Evolutionary conservation across 2,888 invertebrate genomes (phyloP), one percentile per base, ranked within the genome.

Genomic region (Thysanoteuthis rhombus): DNA sequence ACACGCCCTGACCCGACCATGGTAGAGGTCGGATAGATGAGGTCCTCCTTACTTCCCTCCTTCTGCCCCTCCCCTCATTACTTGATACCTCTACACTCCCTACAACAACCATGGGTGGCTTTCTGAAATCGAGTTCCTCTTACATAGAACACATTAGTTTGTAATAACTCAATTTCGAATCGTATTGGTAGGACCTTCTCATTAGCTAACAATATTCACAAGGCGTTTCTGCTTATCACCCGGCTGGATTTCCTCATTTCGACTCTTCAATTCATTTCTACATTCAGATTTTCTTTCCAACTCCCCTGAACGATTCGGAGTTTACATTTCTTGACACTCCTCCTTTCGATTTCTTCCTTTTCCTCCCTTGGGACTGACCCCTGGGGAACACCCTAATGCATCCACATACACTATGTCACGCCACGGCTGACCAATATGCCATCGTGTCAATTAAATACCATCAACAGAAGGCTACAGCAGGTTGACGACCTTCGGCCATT

Each of bases 341-440:
- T 52, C 25, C 36, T 75, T 75, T 75, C 75, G n/a, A 36, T 75
- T 75, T 16, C n/a, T 36, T 75, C 4, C 52, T 25, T 75, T 75
- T 12, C 36, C 36, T 36, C 75, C 75, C 36, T 75, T 36, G 36
- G 75, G 75, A 75, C 36, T 75, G 75, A 75, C 75, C 75, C 75
- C 75, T 75, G 36, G 75, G 75, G 75, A 36, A 75, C n/a, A 8
- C 12, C 75, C 75, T 75, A 75, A 75, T 75, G n/a, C 75, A 75
- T 75, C 75, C 75, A 36, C 75, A n/a, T 36, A n/a, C 75, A 16
- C 36, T 36, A 36, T 75, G 75, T 75, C 75, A 75, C 75, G 75
- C 75, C 75, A 75, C 75, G n/a, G n/a, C n/a, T 75, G 75, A 75
- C 75, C 75, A 75, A 75, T 75, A 75, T 75, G n/a, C 75, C 75